These are phyloP conservation scores for Ruditapes philippinarum DNA, from an alignment of 1,140 invertebrate species.

Conservation along the genomic window DNA sequence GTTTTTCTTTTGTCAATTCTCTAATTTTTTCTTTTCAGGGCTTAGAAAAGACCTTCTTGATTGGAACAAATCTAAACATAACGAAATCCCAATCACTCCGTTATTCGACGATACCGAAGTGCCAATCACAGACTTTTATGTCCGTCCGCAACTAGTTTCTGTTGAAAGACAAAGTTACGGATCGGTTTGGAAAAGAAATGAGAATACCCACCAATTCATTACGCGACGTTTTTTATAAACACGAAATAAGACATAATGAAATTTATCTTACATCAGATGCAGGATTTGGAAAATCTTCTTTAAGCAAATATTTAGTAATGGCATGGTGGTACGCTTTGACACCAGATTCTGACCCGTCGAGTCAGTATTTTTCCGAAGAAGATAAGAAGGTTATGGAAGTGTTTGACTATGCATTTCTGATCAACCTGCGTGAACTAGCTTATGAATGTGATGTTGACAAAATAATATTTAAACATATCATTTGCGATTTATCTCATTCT, in stretches of 20 bases:
- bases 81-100: neutral
- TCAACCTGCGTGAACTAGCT: neutral
- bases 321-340: neutral
- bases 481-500: neutral
- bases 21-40: neutral
- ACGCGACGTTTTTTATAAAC: neutral
- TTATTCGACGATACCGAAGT: neutral
- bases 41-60: neutral
- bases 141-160: neutral
- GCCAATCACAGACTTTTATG: neutral
- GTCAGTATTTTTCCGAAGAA: neutral
- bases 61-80: neutral
- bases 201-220: neutral
- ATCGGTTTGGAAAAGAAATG: neutral
- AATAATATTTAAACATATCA: neutral
- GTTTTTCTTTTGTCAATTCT: too few relatives aligned
- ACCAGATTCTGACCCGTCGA: neutral
- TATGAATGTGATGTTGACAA: neutral
- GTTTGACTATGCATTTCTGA: neutral
- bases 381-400: neutral
- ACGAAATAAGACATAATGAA: neutral
- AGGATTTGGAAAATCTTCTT: conserved; percentile 22
- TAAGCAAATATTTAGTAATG: neutral
- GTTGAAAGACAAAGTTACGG: neutral
- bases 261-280: conserved; percentile 25